Evolutionary conservation across 2,888 invertebrate species (phyloP), one percentile per base, ranked within the genome.

Genomic region (Clusia tigrina): DNA sequence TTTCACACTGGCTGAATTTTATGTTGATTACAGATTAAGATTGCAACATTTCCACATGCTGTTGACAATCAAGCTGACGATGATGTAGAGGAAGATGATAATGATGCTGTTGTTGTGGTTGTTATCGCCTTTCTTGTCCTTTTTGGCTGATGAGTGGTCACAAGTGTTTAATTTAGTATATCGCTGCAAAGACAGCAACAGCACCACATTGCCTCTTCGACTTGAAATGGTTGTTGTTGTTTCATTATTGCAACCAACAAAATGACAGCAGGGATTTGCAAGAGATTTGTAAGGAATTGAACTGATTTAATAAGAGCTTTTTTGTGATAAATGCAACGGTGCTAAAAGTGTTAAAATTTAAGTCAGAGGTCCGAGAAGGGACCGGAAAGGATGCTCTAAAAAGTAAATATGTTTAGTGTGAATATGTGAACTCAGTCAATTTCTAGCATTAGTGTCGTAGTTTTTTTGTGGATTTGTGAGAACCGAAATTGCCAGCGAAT

Each of bases 1-100:
- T 75, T 75, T 75, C 77, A 73, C 75, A 75, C 69, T 76, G 75
- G 69, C 74, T 75, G 75, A 74, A 73, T 73, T 75, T 75, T 75
- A 75, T 75, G 77, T 75, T 75, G 75, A 75, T 77, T 77, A 75
- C 73, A 75, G 75, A 75, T 75, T 77, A 76, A 76, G 74, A 76
- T 76, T 76, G 74, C 76, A 76, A 74, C 74, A 76, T 76, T 74
- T 75, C 68, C 58, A n/a, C 6, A 17, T 51, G n/a, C 42, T 42
- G n/a, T n/a, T 42, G 42, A n/a, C 32, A 32, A 32, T 32, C n/a
- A 5, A 9, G 46, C 6, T 46, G 15, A 46, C 15, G 38, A 20
- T 22, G n/a, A n/a, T n/a, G n/a, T n/a, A n/a, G n/a, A n/a, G n/a
- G n/a, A n/a, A n/a, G n/a, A n/a, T n/a, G n/a, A n/a, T n/a, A n/a